Evolutionary conservation across 2,888 invertebrate genomes (phyloP), one percentile per base, ranked within the genome.

Genomic region (Orchesellides sinensis): DNA sequence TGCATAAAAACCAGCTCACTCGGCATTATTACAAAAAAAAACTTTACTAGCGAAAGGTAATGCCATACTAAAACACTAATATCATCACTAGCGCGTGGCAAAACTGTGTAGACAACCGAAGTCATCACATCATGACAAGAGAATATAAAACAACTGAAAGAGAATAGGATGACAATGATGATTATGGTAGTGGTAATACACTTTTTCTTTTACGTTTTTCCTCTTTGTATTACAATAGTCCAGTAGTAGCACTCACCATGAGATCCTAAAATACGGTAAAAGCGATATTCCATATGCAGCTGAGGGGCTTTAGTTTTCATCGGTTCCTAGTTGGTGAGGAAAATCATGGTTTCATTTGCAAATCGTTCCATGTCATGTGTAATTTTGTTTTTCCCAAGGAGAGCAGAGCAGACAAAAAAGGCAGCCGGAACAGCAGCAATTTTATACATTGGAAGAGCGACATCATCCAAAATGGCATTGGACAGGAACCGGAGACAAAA

Each of bases 301-400:
- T 99, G 99, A 87, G 99, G 99, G 90, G 99, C 99, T 93, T 99
- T 98, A 89, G 99, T 98, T 93, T 99, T 99, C 98, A 99, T 98
- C 90, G 98, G 98, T 94, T 99, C 99, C 93, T 93, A n/a, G n/a
- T n/a, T n/a, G 89, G 3, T 63, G 59, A 35, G 35, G 25, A 14
- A 52, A 27, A 47, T 29, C 14, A 70, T 21, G 21, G 70, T 72
- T 59, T 35, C 61, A 47, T 72, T 59, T 29, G 29, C 4, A 49
- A 49, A 14, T 59, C 8, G 21, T 25, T 40, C 27, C 59, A 47
- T 61, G 54, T 35, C 54, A 69, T 35, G 59, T 17, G 72, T 59
- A 47, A 61, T 59, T 72, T 69, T 32, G 8, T 27, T 29, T 59
- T n/a, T n/a, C n/a, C n/a, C n/a, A 29, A 14, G 45, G 29, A 32